phyloP scores from a whole-genome alignment of 2,113 vertebrate genomes.

The Vidua macroura region DNA sequence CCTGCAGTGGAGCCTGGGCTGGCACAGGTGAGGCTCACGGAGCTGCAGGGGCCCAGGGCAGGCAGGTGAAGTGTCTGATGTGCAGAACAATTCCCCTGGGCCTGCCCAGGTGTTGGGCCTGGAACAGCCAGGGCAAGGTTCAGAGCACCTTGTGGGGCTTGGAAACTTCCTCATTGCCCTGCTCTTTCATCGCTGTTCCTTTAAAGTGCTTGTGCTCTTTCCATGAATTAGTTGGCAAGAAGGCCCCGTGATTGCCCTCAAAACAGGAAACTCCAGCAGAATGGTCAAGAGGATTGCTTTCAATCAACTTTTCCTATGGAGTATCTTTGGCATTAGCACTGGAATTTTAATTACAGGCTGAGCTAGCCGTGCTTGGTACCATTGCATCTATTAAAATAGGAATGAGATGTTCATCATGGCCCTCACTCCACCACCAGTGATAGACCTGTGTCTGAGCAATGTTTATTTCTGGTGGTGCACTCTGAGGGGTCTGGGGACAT shows the following conservation, averaged over 20 bases:
- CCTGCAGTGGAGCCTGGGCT: not conserved
- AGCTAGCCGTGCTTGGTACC: not conserved
- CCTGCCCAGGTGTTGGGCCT: not conserved
- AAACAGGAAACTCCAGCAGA: not conserved
- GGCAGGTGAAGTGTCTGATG: not conserved
- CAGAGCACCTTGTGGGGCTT: not conserved
- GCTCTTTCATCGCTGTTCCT: not conserved
- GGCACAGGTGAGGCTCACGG: not conserved
- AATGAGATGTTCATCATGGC: not conserved
- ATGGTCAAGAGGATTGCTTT: not conserved
- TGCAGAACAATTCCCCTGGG: not conserved
- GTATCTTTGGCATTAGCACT: not conserved
- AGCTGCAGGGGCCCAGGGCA: not conserved
- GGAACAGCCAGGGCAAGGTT: not conserved
- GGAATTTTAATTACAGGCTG: constrained; percentile 34
- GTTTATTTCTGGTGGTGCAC: rapidly evolving
- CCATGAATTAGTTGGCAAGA: not conserved
- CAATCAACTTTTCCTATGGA: not conserved
- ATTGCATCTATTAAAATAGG: not conserved
- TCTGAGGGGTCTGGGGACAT: not conserved
- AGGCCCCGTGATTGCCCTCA: not conserved
- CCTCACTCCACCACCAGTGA: not conserved
- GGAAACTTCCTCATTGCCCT: not conserved
- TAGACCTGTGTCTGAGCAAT: not conserved
- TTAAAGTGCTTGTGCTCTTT: not conserved